Evolutionary conservation across 92 coral and sea anemone species (phyloP).

Genomic region (Virgularia gustaviana): DNA sequence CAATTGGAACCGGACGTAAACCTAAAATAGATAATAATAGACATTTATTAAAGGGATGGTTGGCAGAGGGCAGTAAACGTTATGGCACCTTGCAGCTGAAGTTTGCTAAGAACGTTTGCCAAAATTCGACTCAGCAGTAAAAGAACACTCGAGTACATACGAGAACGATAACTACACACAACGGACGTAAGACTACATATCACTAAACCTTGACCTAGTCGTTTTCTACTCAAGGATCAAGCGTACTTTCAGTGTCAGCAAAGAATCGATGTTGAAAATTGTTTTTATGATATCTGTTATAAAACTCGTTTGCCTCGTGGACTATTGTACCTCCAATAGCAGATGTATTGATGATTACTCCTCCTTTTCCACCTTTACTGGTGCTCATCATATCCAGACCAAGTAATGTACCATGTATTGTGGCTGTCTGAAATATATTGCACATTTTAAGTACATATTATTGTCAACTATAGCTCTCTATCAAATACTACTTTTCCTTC

Average conservation of each 20-base stretch:
- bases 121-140: no score
- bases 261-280: slow-evolving; percentile 21
- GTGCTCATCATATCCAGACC: slow-evolving; percentile 69
- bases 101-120: no score
- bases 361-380: slow-evolving; percentile 39
- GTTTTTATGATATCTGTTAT: slow-evolving; percentile 21
- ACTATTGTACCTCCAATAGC: slow-evolving; percentile 68
- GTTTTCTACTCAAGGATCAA: slow-evolving; percentile 21
- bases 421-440: slow-evolving; percentile 45
- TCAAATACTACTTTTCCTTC: no score
- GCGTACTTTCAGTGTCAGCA: slow-evolving; percentile 22
- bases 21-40: slow-evolving; percentile 24
- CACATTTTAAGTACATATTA: not conserved
- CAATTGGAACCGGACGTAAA: slow-evolving; percentile 51
- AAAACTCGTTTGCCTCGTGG: slow-evolving; percentile 11
- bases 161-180: no score
- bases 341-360: slow-evolving; percentile 78
- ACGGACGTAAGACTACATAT: no score
- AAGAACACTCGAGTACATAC: no score
- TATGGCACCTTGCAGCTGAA: no score
- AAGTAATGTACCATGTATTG: slow-evolving; percentile 69
- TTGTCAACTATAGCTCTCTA: not conserved
- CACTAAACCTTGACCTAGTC: no score
- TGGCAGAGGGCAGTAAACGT: not conserved
- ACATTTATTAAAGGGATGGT: not conserved